A percentile compares a stretch with the other conserved stretches of the same genome.
Conservation (phyloP, 2,113 vertebrate species). For the Proteles cristata region DNA sequence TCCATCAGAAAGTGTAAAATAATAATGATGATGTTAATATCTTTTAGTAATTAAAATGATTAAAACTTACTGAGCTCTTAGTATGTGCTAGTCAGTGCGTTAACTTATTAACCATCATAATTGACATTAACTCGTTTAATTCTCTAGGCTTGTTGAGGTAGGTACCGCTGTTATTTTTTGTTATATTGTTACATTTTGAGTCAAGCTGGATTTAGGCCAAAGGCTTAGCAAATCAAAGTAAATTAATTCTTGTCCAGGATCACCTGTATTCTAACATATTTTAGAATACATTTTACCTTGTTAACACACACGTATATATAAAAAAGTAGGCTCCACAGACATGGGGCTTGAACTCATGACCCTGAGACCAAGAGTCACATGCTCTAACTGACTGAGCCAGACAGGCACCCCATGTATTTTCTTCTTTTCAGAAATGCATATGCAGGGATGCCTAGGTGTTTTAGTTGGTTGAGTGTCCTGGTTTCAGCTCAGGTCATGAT, state of each 20-base stretch:
- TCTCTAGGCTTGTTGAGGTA: neutral
- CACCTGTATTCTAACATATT: neutral
- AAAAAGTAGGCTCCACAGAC: neutral
- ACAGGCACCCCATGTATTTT: neutral
- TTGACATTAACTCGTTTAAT: neutral
- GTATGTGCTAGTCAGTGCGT: neutral
- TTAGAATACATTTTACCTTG: neutral
- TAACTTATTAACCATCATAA: neutral
- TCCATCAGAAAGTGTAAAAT: neutral
- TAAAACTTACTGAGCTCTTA: neutral
- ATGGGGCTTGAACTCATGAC: neutral
- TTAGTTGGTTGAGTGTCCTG: too few species aligned
- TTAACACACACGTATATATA: neutral
- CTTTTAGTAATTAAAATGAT: neutral
- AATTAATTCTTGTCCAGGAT: neutral
- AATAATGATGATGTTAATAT: neutral
- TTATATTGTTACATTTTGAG: neutral
- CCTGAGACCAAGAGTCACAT: neutral
- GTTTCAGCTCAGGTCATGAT: too few species aligned
- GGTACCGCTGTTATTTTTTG: neutral
- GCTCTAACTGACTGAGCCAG: neutral
- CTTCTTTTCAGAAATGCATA: neutral
- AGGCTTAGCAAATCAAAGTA: conserved; percentile 8
- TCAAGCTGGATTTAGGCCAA: neutral
- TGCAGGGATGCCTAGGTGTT: too few species aligned